A percentile compares a stretch with the other conserved stretches of the same genome.
phyloP scores from a whole-genome alignment of 2,888 invertebrate genomes.

The Mayetiola destructor region DNA sequence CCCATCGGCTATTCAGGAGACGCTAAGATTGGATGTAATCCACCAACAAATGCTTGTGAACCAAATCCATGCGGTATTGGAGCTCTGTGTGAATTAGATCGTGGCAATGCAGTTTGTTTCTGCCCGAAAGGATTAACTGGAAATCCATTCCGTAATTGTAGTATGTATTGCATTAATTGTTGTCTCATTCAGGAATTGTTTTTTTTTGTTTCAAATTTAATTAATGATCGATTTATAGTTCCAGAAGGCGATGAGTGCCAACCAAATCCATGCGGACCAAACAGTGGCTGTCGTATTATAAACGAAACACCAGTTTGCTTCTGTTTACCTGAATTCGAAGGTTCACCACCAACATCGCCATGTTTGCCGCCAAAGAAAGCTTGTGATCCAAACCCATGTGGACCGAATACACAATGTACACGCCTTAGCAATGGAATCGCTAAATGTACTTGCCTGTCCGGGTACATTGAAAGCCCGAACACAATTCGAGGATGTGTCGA shows the following conservation, averaged over 20 bases:
- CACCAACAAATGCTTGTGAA: slow-evolving; percentile 61
- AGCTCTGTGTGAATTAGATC: slow-evolving; percentile 70
- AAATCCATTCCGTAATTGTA: slow-evolving; percentile 80
- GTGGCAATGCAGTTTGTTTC: slow-evolving; percentile 74
- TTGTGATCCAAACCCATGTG: slow-evolving; percentile 74
- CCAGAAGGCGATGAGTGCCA: slow-evolving; percentile 75
- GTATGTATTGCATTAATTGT: slow-evolving; percentile 45
- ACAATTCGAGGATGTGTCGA: slow-evolving; percentile 74
- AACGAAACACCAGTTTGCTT: slow-evolving; percentile 66
- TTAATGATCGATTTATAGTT: slow-evolving; percentile 42
- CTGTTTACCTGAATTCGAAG: slow-evolving; percentile 76
- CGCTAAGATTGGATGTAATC: slow-evolving; percentile 53
- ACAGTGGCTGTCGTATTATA: slow-evolving; percentile 67
- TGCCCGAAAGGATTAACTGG: slow-evolving; percentile 82
- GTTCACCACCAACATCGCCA: slow-evolving; percentile 58
- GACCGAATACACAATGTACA: slow-evolving; percentile 75
- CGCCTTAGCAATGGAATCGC: slow-evolving; percentile 64
- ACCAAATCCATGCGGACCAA: slow-evolving; percentile 70
- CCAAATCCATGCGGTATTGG: slow-evolving; percentile 80
- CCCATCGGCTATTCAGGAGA: slow-evolving; percentile 67
- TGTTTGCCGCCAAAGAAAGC: slow-evolving; percentile 62
- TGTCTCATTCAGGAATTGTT: not conserved
- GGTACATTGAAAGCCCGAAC: slow-evolving; percentile 73
- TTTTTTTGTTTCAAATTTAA: not conserved
- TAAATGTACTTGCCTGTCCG: slow-evolving; percentile 72